These are phyloP conservation scores for Myoxocephalus aenaeus DNA, from an alignment of 2,797 vertebrate species.

Conservation along the genomic window DNA sequence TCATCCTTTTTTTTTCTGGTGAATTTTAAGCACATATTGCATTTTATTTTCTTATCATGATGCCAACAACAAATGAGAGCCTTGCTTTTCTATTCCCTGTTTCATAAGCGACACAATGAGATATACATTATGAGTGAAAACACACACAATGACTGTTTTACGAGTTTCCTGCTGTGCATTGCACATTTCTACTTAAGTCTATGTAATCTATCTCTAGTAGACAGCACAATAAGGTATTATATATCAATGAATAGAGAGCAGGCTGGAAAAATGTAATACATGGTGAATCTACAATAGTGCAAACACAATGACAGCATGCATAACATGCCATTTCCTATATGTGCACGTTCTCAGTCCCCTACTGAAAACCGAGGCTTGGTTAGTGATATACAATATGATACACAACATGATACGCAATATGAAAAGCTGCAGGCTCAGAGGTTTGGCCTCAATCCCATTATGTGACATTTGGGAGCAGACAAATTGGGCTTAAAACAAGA, in stretches of 20 bases:
- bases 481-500: neutral
- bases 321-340: slow-evolving; percentile 6
- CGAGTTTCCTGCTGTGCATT: slow-evolving; percentile 30
- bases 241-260: slow-evolving; percentile 67
- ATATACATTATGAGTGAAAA: neutral
- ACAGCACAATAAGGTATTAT: slow-evolving; percentile 42
- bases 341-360: slow-evolving; percentile 21
- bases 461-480: neutral
- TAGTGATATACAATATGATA: slow-evolving; percentile 8
- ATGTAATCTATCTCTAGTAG: slow-evolving; percentile 55
- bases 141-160: slow-evolving; percentile 3
- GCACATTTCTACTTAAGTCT: slow-evolving; percentile 33
- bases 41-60: neutral
- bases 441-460: neutral
- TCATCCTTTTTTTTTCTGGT: neutral
- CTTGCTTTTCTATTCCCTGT: neutral
- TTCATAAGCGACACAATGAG: slow-evolving; percentile 1
- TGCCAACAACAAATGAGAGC: slow-evolving; percentile 13
- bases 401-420: slow-evolving; percentile 10
- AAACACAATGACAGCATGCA: slow-evolving; percentile 15
- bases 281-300: slow-evolving; percentile 14
- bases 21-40: neutral
- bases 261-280: slow-evolving; percentile 26
- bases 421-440: slow-evolving; percentile 14
- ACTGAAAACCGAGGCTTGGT: slow-evolving; percentile 15